These are phyloP conservation scores for Xylota segnis DNA, from an alignment of 2,888 invertebrate species.

Conservation along the genomic window DNA sequence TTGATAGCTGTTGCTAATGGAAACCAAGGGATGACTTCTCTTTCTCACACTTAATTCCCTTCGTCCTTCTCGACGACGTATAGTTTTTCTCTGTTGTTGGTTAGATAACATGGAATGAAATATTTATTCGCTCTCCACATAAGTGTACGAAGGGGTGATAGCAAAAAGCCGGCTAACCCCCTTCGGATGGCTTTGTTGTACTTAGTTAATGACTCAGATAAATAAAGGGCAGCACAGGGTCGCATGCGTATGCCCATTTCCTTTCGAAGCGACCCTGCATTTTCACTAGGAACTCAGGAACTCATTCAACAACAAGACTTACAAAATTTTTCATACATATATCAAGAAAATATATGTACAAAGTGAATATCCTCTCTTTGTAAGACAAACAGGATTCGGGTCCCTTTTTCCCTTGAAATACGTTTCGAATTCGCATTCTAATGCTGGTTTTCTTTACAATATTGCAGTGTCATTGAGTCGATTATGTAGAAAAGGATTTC, in stretches of 20 bases:
- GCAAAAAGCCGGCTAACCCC: not conserved
- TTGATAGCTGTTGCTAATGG: conserved; percentile 55
- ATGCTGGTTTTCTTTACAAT: too few relatives aligned
- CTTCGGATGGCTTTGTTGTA: conserved; percentile 8
- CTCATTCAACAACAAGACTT: too few relatives aligned
- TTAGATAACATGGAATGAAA: conserved; percentile 49
- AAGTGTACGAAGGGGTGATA: conserved; percentile 4
- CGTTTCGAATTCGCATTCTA: too few relatives aligned
- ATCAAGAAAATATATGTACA: too few relatives aligned
- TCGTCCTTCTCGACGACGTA: conserved; percentile 1
- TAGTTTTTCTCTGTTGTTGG: conserved; percentile 3
- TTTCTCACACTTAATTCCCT: conserved; percentile 47
- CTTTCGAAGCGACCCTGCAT: too few relatives aligned
- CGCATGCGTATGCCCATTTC: not conserved
- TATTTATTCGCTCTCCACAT: conserved; percentile 43
- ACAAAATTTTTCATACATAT: too few relatives aligned
- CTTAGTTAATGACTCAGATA: conserved; percentile 41
- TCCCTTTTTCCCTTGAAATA: too few relatives aligned
- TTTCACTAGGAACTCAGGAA: too few relatives aligned
- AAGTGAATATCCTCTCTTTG: too few relatives aligned
- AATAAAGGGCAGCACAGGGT: not conserved
- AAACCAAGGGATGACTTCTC: conserved; percentile 50
- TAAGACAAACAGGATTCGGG: too few relatives aligned
- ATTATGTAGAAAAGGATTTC: too few relatives aligned
- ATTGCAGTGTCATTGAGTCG: too few relatives aligned